Percentiles rank a stretch among this genome's conserved stretches.
phyloP scores from a whole-genome alignment of 2,113 vertebrate species.

The Pteronura brasiliensis region DNA sequence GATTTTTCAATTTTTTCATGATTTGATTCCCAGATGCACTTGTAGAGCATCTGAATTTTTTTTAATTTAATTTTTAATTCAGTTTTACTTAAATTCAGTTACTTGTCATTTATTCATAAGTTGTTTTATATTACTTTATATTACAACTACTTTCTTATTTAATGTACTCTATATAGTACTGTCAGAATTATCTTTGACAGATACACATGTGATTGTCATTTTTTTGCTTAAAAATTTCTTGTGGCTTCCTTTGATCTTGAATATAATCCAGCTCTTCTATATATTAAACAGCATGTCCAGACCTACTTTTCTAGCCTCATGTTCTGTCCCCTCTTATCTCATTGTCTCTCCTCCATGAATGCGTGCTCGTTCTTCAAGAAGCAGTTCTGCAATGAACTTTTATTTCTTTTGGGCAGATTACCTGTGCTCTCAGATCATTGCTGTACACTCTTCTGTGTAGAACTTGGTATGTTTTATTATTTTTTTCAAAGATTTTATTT shows the following conservation, averaged over 20 bases:
- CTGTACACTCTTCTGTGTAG: background rate
- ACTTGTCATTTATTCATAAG: background rate
- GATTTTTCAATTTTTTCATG: slow-evolving; percentile 14
- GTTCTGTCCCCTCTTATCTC: background rate
- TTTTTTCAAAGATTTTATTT: background rate
- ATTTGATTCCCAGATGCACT: background rate
- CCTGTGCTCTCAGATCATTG: background rate
- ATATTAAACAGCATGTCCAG: background rate
- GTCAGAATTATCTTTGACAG: background rate
- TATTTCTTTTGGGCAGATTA: background rate
- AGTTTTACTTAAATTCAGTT: background rate
- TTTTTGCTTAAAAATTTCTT: background rate
- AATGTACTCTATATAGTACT: background rate
- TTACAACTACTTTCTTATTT: background rate
- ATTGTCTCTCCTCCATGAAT: background rate
- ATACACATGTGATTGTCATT: background rate
- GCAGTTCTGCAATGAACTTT: background rate
- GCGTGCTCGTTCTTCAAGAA: background rate
- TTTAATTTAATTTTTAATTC: background rate
- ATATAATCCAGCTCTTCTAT: background rate
- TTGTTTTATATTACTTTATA: background rate
- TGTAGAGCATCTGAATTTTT: background rate
- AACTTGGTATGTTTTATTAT: background rate
- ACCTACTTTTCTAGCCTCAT: background rate
- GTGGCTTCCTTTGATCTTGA: background rate